phyloP scores from a whole-genome alignment of 2,888 invertebrate genomes.

The Steromphala cineraria region DNA sequence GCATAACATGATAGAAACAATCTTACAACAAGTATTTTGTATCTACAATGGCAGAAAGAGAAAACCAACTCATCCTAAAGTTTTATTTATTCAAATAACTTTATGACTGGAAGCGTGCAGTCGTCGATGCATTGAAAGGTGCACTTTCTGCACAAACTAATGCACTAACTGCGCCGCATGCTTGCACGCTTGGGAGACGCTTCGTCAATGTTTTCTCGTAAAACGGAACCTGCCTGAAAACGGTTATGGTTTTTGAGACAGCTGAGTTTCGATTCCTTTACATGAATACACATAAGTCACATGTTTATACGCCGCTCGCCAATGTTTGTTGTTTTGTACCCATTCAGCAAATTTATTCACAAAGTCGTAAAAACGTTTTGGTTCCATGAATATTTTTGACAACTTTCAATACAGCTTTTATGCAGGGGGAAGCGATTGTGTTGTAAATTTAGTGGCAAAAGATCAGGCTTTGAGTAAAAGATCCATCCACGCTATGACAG shows the following conservation, averaged over 20 bases:
- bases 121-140: no score
- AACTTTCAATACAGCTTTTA: not conserved
- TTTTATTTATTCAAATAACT: no score
- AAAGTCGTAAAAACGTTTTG: not conserved
- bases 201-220: not conserved
- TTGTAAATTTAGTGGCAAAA: no score
- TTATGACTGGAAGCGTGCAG: no score
- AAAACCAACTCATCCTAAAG: no score
- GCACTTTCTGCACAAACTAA: not conserved
- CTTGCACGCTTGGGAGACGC: not conserved
- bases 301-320: not conserved
- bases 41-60: no score
- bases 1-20: no score
- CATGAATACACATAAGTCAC: constrained; percentile 3
- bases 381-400: not conserved
- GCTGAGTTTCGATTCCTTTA: not conserved
- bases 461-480: no score
- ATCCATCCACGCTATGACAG: no score
- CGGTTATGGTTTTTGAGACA: not conserved
- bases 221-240: not conserved
- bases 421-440: no score
- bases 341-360: constrained; percentile 5
- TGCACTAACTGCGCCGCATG: not conserved
- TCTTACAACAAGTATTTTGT: no score
- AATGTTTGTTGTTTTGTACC: not conserved